Evolutionary conservation across 2,797 vertebrate genomes (phyloP).

Genomic region (Pithecia hirsuta): DNA sequence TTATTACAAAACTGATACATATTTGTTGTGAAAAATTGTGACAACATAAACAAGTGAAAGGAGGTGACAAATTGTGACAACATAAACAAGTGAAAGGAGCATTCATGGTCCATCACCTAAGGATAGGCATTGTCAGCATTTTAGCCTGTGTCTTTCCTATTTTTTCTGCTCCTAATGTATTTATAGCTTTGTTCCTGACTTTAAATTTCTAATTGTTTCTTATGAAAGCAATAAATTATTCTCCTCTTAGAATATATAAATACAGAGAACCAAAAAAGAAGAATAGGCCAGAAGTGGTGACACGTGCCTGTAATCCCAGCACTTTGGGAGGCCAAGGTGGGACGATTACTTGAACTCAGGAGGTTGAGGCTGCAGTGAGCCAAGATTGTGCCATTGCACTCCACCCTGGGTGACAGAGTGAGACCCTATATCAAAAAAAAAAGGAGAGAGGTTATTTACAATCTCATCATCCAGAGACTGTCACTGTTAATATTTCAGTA

Average conservation of each 20-base stretch:
- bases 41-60: background rate
- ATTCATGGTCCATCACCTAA: background rate
- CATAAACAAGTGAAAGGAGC: background rate
- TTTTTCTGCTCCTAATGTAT: background rate
- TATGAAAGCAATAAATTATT: background rate
- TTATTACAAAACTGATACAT: background rate
- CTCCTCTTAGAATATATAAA: background rate
- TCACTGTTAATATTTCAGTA: background rate
- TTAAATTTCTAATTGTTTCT: background rate
- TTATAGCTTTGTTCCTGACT: constrained; percentile 5
- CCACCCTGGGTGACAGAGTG: background rate
- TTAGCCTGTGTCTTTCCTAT: background rate
- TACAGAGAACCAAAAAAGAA: background rate
- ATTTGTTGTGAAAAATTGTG: background rate
- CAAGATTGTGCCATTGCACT: background rate
- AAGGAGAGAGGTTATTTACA: background rate
- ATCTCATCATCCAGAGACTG: background rate
- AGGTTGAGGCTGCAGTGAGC: background rate
- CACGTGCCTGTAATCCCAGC: background rate
- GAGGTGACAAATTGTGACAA: background rate
- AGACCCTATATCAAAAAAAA: background rate
- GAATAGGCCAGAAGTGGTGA: background rate
- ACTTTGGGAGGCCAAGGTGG: background rate
- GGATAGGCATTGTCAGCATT: background rate
- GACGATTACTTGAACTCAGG: background rate